Evolutionary conservation across 2,888 invertebrate genomes (phyloP).

Genomic region (Xiphydria camelus): DNA sequence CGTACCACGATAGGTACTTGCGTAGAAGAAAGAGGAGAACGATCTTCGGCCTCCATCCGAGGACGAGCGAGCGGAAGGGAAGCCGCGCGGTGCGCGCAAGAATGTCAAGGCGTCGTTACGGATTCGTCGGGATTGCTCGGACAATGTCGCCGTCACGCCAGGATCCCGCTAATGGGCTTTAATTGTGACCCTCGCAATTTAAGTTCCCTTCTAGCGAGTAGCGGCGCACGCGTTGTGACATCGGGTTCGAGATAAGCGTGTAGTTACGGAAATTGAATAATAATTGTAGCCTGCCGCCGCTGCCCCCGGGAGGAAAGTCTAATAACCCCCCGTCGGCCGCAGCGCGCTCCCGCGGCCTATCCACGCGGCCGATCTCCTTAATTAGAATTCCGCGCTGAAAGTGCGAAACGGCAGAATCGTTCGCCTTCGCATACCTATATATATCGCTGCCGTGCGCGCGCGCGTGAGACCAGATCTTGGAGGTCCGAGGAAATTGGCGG

Average conservation of each 20-base stretch:
- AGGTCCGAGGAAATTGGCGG: too few species aligned
- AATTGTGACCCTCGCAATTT: slow-evolving; percentile 39
- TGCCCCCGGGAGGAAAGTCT: slow-evolving; percentile 24
- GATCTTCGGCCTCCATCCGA: too few species aligned
- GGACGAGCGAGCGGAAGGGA: too few species aligned
- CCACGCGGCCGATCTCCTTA: slow-evolving; percentile 44
- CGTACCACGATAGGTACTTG: too few species aligned
- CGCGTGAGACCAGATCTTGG: too few species aligned
- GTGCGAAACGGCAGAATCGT: slow-evolving; percentile 37
- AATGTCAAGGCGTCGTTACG: slow-evolving; percentile 46
- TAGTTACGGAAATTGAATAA: slow-evolving; percentile 53
- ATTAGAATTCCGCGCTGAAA: slow-evolving; percentile 46
- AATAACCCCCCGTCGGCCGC: slow-evolving; percentile 28
- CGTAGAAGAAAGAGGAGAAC: too few species aligned
- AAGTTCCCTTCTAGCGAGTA: not conserved
- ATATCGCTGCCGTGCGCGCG: too few species aligned
- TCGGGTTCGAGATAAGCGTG: slow-evolving; percentile 47
- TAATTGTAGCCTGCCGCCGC: slow-evolving; percentile 41
- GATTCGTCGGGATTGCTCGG: slow-evolving; percentile 30
- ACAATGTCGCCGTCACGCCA: slow-evolving; percentile 40
- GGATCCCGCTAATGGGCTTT: slow-evolving; percentile 49
- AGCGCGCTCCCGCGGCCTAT: slow-evolving; percentile 29
- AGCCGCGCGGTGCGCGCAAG: slow-evolving; percentile 35
- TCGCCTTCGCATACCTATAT: too few species aligned
- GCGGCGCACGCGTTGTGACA: slow-evolving; percentile 40